Evolutionary conservation across 2,797 vertebrate species (phyloP), one percentile per base, ranked within the genome.

Genomic region (Meriones psammophilus): DNA sequence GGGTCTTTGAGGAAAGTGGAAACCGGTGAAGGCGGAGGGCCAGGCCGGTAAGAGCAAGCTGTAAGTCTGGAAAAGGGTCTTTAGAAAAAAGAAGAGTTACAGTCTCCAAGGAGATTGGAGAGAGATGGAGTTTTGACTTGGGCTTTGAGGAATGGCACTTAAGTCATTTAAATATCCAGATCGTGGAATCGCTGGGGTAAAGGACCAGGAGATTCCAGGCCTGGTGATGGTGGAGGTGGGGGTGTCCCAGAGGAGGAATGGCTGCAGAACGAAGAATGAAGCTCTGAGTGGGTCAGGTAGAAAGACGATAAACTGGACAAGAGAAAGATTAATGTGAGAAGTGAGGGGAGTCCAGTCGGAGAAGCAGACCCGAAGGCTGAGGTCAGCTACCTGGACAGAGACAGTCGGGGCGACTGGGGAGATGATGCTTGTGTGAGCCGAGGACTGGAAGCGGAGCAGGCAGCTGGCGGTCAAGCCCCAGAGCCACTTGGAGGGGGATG

Each of bases 221-320:
- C 89, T 78, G 71, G 33, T 46, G 54, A 17, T 39, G 69, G 58
- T 77, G 71, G 56, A 22, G 79, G 74, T 74, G 69, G 46, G 76
- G 56, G 92, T 88, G 94, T 97, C 96, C 96, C 97, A 14, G 10
- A 96, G 91, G 96, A 42, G 39, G 71, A 54, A 68, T 15, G 56
- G 36, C 28, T 30, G 92, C 79, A 20, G 58, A 30, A n/a, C 18
- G 33, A 64, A n/a, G 71, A 39, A 39, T 39, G 39, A 39, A 46
- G 54, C 73, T 66, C 54, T 10, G 89, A 92, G 94, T 42, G 15
- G 91, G 93, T 85, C 33, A 1, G 9, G 60, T 4, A 20, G 86
- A 81, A 58, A 24, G 87, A 17, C 62, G 36, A 56, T 88, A n/a
- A 76, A 66, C 36, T 30, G 30, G 50, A 76, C 6, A 36, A 4